phyloP scores from a whole-genome alignment of 2,888 invertebrate genomes.

The Endotricha flammealis region DNA sequence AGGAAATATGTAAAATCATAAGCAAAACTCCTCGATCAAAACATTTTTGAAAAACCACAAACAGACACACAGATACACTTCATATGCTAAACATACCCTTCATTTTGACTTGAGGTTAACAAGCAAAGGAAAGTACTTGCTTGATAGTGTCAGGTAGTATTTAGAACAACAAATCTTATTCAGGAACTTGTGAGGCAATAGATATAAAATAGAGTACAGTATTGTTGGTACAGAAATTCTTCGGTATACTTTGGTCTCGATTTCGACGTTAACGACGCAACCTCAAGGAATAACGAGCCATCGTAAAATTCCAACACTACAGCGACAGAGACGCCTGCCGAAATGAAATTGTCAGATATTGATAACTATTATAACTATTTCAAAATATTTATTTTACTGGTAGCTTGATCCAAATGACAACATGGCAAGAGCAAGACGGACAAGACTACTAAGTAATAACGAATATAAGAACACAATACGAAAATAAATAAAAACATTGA shows the following conservation, averaged over 20 bases:
- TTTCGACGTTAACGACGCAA: slow-evolving; percentile 19
- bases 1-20: no score
- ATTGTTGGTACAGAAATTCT: slow-evolving; percentile 1
- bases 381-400: slow-evolving; percentile 2
- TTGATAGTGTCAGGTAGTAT: not conserved
- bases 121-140: no score
- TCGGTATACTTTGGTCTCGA: slow-evolving; percentile 12
- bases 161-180: slow-evolving; percentile 1
- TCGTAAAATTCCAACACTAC: slow-evolving; percentile 19
- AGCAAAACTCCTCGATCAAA: no score
- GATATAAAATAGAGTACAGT: slow-evolving; percentile 5
- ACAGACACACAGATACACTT: no score
- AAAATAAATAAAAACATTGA: no score
- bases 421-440: no score
- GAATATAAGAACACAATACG: no score
- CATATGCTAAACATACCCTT: no score
- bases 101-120: no score
- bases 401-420: not conserved
- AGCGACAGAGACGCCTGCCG: slow-evolving; percentile 8
- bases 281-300: slow-evolving; percentile 17
- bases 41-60: no score
- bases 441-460: no score
- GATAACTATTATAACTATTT: no score
- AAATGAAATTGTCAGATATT: slow-evolving; percentile 7
- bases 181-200: slow-evolving; percentile 3